phyloP scores from a whole-genome alignment of 1,140 invertebrate species.

The Microplitis mediator region DNA sequence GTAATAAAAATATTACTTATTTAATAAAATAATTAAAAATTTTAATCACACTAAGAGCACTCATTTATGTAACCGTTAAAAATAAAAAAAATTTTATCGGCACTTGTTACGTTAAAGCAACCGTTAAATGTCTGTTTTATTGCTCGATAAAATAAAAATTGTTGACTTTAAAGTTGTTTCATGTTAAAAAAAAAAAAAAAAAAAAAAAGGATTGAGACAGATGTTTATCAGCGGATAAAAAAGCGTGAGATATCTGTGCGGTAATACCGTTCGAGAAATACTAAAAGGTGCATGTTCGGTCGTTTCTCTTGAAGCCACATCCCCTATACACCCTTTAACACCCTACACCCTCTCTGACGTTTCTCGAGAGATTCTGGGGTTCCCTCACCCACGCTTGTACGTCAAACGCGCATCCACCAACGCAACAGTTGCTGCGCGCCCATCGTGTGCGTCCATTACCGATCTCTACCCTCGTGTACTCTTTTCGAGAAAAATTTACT shows the following conservation, averaged over 20 bases:
- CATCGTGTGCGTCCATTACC: constrained; percentile 39
- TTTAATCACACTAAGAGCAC: too few relatives aligned
- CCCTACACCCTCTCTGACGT: not conserved
- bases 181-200: too few relatives aligned
- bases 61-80: too few relatives aligned
- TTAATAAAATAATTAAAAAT: too few relatives aligned
- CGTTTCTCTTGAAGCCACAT: not conserved
- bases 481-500: constrained; percentile 20
- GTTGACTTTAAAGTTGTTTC: too few relatives aligned
- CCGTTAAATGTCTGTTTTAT: too few relatives aligned
- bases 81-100: too few relatives aligned
- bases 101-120: too few relatives aligned
- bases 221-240: too few relatives aligned
- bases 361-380: not conserved
- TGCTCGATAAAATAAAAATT: too few relatives aligned
- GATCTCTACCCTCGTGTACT: constrained; percentile 29
- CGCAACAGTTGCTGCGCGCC: constrained; percentile 52
- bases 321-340: constrained; percentile 18
- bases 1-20: too few relatives aligned
- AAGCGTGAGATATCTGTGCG: not conserved
- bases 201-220: too few relatives aligned
- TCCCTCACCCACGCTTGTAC: constrained; percentile 26
- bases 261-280: not conserved
- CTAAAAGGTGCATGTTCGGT: constrained; percentile 2
- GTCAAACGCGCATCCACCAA: constrained; percentile 52